Percentiles rank a stretch among this genome's conserved stretches.
phyloP scores from a whole-genome alignment of 2,113 vertebrate species.

The Acrocephalus arundinaceus region DNA sequence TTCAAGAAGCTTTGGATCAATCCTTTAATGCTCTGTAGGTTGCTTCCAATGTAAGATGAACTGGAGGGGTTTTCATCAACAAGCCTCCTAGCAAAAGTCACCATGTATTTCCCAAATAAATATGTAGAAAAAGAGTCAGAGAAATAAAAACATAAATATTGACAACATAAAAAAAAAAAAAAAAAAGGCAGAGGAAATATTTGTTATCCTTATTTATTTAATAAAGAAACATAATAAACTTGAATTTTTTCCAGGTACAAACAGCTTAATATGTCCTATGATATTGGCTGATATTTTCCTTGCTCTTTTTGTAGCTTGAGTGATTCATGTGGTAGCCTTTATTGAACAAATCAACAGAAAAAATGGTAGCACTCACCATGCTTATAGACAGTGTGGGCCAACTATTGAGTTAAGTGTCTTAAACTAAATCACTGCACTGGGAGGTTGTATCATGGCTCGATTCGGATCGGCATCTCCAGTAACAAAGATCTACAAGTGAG shows the following conservation, averaged over 20 bases:
- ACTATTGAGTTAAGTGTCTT: conserved; percentile 4
- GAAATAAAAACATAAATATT: background rate
- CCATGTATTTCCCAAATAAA: background rate
- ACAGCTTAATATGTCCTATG: conserved; percentile 48
- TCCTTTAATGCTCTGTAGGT: background rate
- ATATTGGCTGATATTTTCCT: conserved; percentile 58
- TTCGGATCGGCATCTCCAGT: background rate
- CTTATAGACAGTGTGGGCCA: conserved; percentile 48
- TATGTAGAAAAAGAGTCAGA: background rate
- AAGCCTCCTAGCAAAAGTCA: background rate
- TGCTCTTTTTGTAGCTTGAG: conserved; percentile 32
- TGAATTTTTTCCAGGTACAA: conserved; percentile 58
- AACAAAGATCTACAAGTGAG: background rate
- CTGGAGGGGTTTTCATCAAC: background rate
- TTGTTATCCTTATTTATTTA: conserved; percentile 64
- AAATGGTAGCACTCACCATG: conserved; percentile 37
- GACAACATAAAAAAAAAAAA: background rate
- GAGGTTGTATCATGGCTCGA: background rate
- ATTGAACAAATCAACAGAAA: conserved; percentile 51
- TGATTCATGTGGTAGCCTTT: conserved; percentile 40
- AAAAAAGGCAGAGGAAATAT: conserved; percentile 21
- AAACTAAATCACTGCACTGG: conserved; percentile 3
- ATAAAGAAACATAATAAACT: conserved; percentile 65
- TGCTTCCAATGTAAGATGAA: background rate
- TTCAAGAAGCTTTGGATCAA: background rate